Conservation (phyloP, 2,888 invertebrate species). For the Dinocampus coccinellae region DNA sequence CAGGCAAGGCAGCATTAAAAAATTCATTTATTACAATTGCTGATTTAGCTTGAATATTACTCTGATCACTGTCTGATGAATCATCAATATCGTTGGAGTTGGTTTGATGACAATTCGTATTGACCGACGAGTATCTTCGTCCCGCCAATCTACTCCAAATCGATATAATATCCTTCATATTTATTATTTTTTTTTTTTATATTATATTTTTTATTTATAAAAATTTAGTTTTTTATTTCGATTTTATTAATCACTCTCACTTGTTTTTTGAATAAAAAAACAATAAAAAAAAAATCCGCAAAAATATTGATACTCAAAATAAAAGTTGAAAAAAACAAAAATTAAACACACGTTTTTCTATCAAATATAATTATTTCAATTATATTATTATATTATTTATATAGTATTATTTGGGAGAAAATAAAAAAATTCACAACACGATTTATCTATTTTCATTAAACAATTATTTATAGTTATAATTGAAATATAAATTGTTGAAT, state of each 20-base stretch:
- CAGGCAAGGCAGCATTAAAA: constrained; percentile 69
- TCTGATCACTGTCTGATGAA: constrained; percentile 50
- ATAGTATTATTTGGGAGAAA: neutral
- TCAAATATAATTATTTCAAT: neutral
- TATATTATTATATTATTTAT: neutral
- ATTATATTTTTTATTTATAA: constrained; percentile 1
- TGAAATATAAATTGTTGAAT: neutral
- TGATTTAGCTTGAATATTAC: constrained; percentile 68
- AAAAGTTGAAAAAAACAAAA: too few species aligned
- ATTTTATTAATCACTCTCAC: constrained; percentile 2
- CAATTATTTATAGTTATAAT: neutral
- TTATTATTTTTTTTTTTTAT: constrained; percentile 4
- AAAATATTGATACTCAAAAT: neutral
- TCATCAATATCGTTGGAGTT: constrained; percentile 39
- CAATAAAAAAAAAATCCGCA: neutral
- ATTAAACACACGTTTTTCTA: neutral
- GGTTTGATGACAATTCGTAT: constrained; percentile 55
- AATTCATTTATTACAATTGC: constrained; percentile 68
- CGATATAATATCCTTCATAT: constrained; percentile 77
- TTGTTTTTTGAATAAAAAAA: constrained; percentile 1
- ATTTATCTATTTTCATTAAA: neutral
- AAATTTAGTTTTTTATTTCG: constrained; percentile 1
- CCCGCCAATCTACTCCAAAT: constrained; percentile 73
- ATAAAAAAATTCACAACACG: constrained; percentile 19
- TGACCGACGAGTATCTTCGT: constrained; percentile 73